Percentiles rank a stretch among this genome's conserved stretches.
phyloP scores from a whole-genome alignment of 1,140 invertebrate species.

The Drosophila ananassae region DNA sequence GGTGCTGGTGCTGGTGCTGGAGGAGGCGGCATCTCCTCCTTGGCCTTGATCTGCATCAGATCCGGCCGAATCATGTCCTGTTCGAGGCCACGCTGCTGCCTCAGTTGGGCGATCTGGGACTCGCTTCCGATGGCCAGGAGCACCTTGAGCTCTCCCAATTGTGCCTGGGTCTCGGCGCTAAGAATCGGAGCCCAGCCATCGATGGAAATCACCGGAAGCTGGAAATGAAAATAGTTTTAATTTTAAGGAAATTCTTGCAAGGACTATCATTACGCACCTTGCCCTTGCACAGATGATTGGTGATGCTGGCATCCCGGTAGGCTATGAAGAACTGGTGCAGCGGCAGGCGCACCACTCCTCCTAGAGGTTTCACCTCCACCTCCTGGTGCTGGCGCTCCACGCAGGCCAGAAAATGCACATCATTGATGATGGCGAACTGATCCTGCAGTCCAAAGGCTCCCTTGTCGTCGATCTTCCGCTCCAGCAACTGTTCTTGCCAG shows the following conservation, averaged over 20 bases:
- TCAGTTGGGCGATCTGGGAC: conserved; percentile 86
- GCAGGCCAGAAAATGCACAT: conserved; percentile 85
- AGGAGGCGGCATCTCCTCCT: conserved; percentile 6
- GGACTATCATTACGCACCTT: conserved; percentile 50
- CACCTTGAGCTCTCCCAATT: conserved; percentile 85
- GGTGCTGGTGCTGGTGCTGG: background rate
- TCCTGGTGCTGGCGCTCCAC: conserved; percentile 86
- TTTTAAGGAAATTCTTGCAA: background rate
- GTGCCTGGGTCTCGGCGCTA: conserved; percentile 82
- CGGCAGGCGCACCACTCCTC: conserved; percentile 86
- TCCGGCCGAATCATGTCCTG: conserved; percentile 33
- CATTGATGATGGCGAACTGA: conserved; percentile 86
- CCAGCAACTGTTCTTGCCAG: conserved; percentile 59
- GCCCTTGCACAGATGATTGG: conserved; percentile 85
- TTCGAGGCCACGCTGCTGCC: conserved; percentile 84
- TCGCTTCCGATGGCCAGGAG: conserved; percentile 87
- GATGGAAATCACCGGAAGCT: conserved; percentile 87
- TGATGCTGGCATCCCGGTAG: conserved; percentile 86
- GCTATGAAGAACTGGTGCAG: conserved; percentile 87
- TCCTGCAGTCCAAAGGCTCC: conserved; percentile 75
- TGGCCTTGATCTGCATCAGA: background rate
- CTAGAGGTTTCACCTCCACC: conserved; percentile 85
- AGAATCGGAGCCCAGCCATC: conserved; percentile 86
- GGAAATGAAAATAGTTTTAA: conserved; percentile 1
- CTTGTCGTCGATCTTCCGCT: conserved; percentile 12